Base-by-base conservation (phyloP, 2,797 vertebrate genomes). In the Molossus alvarezi region DNA sequence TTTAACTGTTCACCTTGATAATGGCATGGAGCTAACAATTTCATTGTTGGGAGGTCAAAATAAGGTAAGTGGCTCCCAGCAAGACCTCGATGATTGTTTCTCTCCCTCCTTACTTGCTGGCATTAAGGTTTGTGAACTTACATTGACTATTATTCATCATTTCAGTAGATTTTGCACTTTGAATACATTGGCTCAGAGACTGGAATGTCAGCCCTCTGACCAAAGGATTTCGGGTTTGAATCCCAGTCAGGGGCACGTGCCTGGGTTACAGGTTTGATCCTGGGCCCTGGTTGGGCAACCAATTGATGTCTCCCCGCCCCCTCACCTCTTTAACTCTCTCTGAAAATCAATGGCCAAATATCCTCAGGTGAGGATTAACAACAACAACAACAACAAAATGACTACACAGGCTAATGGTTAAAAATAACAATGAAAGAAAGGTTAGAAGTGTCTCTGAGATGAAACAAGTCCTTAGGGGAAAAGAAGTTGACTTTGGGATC, bases 161-260 rank as follows among this genome's bases (percentile, higher is more conserved):
- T 81, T 95, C 76, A 45, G 58, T 76, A 65, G 41, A 57, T 77
- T 45, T 81, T 92, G 33, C 20, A 25, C 84, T 94, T 95, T 91
- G 65, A 90, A 62, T 72, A 53, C 14, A 48, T n/a, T 45, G 41
- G 41, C 41, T 45, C 41, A 45, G 41, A 3, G 41, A 45, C 41
- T 45, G 41, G 41, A 45, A 6, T 6, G 41, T 45, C 41, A 45
- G 41, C 41, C 41, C 41, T 45, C 41, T 45, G 41, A 45, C 4
- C 41, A 45, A 45, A 45, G 41, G 41, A 3, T 45, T 45, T 45
- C 41, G 41, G 41, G 41, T 45, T 45, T 45, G 41, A 45, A 45
- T 45, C 41, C 41, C 41, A 3, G 5, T 45, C 41, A 45, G 41
- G 41, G 41, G 41, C 41, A 45, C 41, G 6, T 45, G 41, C 41